Evolutionary conservation across 2,113 vertebrate genomes (phyloP).

Genomic region (Stegostoma tigrinum): DNA sequence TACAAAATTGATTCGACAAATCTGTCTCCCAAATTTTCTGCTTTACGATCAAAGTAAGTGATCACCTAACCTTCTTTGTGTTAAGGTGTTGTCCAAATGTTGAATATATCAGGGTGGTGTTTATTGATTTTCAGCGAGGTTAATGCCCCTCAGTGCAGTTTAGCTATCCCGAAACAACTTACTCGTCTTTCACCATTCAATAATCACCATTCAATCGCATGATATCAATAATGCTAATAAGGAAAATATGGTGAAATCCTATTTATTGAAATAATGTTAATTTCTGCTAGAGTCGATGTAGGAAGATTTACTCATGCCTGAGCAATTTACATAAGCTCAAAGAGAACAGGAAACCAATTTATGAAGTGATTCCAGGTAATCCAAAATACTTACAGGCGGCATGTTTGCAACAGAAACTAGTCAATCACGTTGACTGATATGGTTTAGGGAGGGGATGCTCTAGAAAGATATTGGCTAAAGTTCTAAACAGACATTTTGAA

Average conservation of each 20-base stretch:
- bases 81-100: too few relatives aligned
- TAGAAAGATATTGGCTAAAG: not conserved
- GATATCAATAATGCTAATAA: too few relatives aligned
- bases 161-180: too few relatives aligned
- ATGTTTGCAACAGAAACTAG: not conserved
- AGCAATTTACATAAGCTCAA: not conserved
- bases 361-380: not conserved
- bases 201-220: too few relatives aligned
- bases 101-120: too few relatives aligned
- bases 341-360: not conserved
- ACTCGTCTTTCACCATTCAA: too few relatives aligned
- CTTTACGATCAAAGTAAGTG: too few relatives aligned
- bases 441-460: not conserved
- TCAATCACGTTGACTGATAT: not conserved
- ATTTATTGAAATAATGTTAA: not conserved
- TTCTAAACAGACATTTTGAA: not conserved
- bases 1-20: too few relatives aligned
- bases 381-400: not conserved
- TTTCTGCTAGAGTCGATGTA: not conserved
- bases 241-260: not conserved
- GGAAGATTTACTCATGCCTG: not conserved
- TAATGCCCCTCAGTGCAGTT: too few relatives aligned
- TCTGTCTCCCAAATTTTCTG: too few relatives aligned
- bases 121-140: too few relatives aligned
- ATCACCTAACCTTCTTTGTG: too few relatives aligned